Percentiles rank a stretch among this genome's conserved stretches.
Evolutionary conservation across 2,113 vertebrate genomes (phyloP).

Genomic region (Proteles cristata): DNA sequence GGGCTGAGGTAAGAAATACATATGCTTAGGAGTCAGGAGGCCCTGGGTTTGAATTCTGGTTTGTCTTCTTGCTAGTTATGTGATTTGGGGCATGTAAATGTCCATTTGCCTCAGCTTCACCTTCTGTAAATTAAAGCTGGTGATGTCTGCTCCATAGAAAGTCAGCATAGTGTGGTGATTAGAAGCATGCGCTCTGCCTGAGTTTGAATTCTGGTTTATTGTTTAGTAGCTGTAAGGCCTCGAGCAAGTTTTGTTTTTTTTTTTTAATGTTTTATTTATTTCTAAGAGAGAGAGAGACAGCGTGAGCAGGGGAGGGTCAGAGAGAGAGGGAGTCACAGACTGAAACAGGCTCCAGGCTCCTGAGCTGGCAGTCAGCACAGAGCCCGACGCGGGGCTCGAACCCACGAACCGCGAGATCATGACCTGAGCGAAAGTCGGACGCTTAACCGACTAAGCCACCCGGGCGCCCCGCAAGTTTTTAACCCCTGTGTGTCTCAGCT

Average conservation of each 20-base stretch:
- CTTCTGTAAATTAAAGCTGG: neutral
- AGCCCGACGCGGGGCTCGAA: no score
- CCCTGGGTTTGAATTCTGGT: neutral
- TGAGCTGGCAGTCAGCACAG: no score
- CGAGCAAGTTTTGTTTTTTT: neutral
- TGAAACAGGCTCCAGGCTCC: no score
- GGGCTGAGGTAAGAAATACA: neutral
- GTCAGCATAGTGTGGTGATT: neutral
- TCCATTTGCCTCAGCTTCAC: neutral
- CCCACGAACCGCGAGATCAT: no score
- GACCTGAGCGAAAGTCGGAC: no score
- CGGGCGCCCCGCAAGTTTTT: neutral
- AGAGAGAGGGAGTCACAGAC: no score
- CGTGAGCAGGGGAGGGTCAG: no score
- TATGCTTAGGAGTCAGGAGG: neutral
- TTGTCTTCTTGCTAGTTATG: neutral
- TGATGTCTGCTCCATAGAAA: neutral
- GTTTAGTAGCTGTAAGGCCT: neutral
- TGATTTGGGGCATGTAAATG: neutral
- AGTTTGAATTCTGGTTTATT: neutral
- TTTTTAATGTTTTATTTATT: no score
- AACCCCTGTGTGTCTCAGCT: neutral
- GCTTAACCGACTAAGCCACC: no score
- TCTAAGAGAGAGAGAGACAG: no score
- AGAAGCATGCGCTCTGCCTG: neutral